Base-by-base conservation (phyloP, 2,888 invertebrate species). In the Rhabditophanes sp. region DNA sequence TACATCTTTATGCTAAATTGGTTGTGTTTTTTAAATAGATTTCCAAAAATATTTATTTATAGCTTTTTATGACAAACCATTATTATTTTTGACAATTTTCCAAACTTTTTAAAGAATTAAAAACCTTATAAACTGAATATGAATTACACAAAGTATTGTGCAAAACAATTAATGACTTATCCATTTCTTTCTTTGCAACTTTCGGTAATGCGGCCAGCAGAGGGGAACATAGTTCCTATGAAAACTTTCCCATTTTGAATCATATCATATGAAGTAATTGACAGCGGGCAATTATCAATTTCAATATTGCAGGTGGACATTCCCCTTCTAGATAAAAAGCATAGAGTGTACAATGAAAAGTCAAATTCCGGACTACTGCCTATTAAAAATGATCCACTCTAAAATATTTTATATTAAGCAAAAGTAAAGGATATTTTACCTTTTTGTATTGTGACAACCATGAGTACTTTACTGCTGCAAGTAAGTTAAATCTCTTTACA, bases 291-390 rank as follows among this genome's bases (percentile, higher is more conserved):
- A 5, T 57, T 57, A 30, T 59, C 53, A 16, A 59, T 36, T 33
- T 59, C 57, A 7, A 59, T 66, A 59, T 40, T 49, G 30, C 59
- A 59, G 1, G 59, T 59, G 4, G 75, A 73, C 38, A 74, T 71
- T 53, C 80, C 78, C 1, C 78, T 75, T 33, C 82, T 74, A 9
- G 79, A 70, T 25, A 80, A 70, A 65, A 80, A 84, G 63, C 87
- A 88, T 3, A 83, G 73, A 0, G 84, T 80, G 65, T 83, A 87
- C 2, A 87, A 66, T 0, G 85, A 80, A 69, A 88, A 74, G 67
- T 88, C 87, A 45, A 85, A 70, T 68, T 87, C 87, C 0, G 87
- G 87, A 33, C 82, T 82, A 3, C 65, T 57, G 4, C 58, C 59
- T 16, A 59, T 54, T n/a, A 57, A 39, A 38, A 57, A 39, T 2